phyloP scores from a whole-genome alignment of 2,797 vertebrate species.

The Poeciliopsis paucimaculata region DNA sequence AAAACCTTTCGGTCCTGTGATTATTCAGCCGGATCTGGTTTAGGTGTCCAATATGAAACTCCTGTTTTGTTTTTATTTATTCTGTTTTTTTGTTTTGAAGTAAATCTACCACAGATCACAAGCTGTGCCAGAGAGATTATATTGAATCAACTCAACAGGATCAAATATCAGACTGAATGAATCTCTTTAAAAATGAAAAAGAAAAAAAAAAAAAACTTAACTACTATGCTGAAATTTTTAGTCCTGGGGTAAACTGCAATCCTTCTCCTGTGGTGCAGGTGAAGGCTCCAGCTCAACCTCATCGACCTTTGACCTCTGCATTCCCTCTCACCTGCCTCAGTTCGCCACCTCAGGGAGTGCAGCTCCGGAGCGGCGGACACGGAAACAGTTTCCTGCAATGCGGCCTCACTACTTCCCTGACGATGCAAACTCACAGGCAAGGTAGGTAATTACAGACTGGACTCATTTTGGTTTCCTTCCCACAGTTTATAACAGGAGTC shows the following conservation, averaged over 20 bases:
- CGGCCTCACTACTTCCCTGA: constrained; percentile 42
- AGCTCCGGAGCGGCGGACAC: constrained; percentile 54
- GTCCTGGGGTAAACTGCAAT: constrained; percentile 35
- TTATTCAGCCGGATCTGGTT: neutral
- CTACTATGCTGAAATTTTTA: no score
- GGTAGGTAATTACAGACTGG: constrained; percentile 26
- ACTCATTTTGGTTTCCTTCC: neutral
- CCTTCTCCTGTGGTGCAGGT: constrained; percentile 70
- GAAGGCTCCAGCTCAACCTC: constrained; percentile 67
- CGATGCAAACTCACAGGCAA: constrained; percentile 51
- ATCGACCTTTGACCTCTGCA: constrained; percentile 74
- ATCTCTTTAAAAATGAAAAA: neutral
- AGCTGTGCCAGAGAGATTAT: neutral
- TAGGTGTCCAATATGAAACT: neutral
- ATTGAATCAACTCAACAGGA: neutral
- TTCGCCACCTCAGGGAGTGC: constrained; percentile 53
- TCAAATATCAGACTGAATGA: neutral
- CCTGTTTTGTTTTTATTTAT: neutral
- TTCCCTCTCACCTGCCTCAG: constrained; percentile 72
- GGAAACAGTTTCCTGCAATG: constrained; percentile 37
- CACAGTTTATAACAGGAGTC: neutral
- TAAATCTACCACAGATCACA: neutral
- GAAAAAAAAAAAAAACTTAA: no score
- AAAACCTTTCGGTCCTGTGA: neutral
- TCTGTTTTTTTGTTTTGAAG: neutral